A percentile compares a stretch with the other conserved stretches of the same genome.
Conservation (phyloP, 1,140 invertebrate genomes). For the Pararge aegeria region DNA sequence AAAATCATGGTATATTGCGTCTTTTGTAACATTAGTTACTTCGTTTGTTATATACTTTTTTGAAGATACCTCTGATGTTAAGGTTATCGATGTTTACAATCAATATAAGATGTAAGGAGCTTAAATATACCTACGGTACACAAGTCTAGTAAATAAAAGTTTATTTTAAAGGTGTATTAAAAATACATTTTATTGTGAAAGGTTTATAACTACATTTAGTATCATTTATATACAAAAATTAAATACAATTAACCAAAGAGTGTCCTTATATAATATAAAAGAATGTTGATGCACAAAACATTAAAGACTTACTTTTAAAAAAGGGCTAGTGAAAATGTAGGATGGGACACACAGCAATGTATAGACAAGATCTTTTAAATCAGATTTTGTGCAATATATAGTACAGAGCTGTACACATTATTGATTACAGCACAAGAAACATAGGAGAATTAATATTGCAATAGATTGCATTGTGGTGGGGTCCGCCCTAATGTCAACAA, state of each 20-base stretch:
- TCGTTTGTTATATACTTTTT: conserved; percentile 49
- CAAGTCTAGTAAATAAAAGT: conserved; percentile 29
- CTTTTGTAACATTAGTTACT: conserved; percentile 41
- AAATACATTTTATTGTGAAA: conserved; percentile 78
- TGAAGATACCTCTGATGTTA: conserved; percentile 44
- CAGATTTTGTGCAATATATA: too few species aligned
- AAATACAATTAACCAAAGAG: conserved; percentile 42
- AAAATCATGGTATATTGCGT: conserved; percentile 44
- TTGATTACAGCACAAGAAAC: too few species aligned
- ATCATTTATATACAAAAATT: conserved; percentile 76
- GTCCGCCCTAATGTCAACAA: too few species aligned
- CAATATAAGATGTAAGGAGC: conserved; percentile 24
- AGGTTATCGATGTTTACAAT: conserved; percentile 34
- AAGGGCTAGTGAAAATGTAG: too few species aligned
- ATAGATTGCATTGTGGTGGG: too few species aligned
- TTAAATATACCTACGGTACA: too few species aligned
- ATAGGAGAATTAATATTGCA: too few species aligned
- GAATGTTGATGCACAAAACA: conserved; percentile 9
- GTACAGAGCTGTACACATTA: too few species aligned
- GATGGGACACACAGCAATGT: too few species aligned
- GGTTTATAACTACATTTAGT: conserved; percentile 71
- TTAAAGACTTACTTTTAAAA: background rate
- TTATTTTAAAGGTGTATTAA: conserved; percentile 68
- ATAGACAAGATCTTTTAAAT: too few species aligned
- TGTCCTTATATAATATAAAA: conserved; percentile 5